These are phyloP conservation scores for Andrena camellia DNA, from an alignment of 2,888 invertebrate species.

Conservation along the genomic window DNA sequence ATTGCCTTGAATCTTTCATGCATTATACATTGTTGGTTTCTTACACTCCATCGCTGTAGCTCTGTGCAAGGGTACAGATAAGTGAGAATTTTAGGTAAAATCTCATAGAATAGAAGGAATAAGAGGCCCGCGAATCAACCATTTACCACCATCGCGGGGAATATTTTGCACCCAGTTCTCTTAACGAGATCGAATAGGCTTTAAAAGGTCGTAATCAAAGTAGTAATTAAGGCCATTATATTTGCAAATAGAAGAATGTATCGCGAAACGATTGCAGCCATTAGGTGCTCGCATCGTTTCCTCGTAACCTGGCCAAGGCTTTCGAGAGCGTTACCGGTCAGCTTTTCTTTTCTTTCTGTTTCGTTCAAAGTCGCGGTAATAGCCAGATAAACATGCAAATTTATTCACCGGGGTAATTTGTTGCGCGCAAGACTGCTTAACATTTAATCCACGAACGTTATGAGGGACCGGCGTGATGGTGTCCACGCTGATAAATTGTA, in stretches of 20 bases:
- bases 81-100: no score
- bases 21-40: not conserved
- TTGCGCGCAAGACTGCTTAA: conserved; percentile 55
- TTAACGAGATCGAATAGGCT: no score
- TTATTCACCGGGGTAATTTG: conserved; percentile 56
- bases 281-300: not conserved
- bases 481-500: conserved; percentile 42
- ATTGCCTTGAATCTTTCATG: not conserved
- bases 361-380: conserved; percentile 55
- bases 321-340: conserved; percentile 9
- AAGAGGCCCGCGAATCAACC: no score
- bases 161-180: no score
- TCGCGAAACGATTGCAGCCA: not conserved
- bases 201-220: not conserved
- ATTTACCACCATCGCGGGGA: no score
- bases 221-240: not conserved
- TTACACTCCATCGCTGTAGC: not conserved
- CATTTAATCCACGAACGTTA: conserved; percentile 41
- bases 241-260: conserved; percentile 11
- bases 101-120: no score
- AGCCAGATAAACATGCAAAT: conserved; percentile 68
- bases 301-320: conserved; percentile 9
- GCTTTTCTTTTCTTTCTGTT: conserved; percentile 34
- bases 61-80: no score
- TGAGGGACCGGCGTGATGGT: conserved; percentile 27